Base-by-base conservation (phyloP, 2,888 invertebrate species). In the Rhimphoctona megacephalus region DNA sequence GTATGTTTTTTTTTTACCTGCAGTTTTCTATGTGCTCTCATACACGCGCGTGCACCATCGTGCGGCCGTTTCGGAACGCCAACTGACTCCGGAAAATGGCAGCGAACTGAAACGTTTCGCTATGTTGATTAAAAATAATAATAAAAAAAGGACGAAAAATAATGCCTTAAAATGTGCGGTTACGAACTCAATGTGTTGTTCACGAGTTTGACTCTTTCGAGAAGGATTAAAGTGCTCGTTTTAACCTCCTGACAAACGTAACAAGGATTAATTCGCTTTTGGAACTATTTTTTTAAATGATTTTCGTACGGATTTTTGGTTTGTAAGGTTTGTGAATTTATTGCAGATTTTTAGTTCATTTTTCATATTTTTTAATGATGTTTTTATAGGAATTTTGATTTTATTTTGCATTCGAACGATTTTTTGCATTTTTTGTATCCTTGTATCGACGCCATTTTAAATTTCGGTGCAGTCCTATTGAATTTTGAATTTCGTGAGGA, bases 61-160 rank as follows among this genome's bases (percentile, higher is more conserved):
- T 80, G 49, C n/a, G 17, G 33, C 39, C 30, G 80, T 66, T 73
- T 64, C 64, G 17, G 39, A 52, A 49, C 72, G 64, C 39, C 61
- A 73, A 52, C 73, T n/a, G 80, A 72, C 64, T 83, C 70, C 70
- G 79, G 86, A 77, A 83, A 86, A 86, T 83, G 80, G 73, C 80
- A 78, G 70, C 81, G 72, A 25, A 80, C 70, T 83, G 83, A 85
- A 76, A 86, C 83, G 78, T 66, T 73, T 67, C 46, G 22, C 66
- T 14, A 36, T 46, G 36, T 69, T 82, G 17, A 46, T 17, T 36
- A 49, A 64, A 80, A 57, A 57, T n/a, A 67, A 22, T 33, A 6
- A 57, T 36, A 22, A 19, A 4, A 8, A 39, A 52, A 25, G 14
- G 14, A 54, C 19, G 11, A 54, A 54, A 39, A 1, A 8, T 14